Evolutionary conservation across 1,140 invertebrate genomes (phyloP).

Genomic region (Cotesia typhae): DNA sequence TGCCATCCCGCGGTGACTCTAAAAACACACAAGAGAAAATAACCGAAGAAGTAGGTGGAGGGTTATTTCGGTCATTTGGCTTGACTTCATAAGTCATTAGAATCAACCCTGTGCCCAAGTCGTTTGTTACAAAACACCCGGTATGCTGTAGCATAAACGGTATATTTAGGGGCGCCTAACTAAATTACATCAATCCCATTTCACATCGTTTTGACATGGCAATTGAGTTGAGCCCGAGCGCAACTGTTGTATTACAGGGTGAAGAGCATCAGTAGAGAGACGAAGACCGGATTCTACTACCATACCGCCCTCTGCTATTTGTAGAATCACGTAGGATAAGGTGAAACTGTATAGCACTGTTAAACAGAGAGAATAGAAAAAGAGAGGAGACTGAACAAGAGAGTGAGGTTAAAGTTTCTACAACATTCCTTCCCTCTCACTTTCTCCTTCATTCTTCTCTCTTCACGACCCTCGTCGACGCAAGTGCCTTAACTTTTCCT

Average conservation of each 20-base stretch:
- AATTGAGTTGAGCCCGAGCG: constrained; percentile 59
- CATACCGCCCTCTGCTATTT: constrained; percentile 17
- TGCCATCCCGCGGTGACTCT: constrained; percentile 9
- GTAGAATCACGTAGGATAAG: constrained; percentile 1
- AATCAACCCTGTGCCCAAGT: constrained; percentile 57
- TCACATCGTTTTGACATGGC: constrained; percentile 65
- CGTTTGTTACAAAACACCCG: constrained; percentile 52
- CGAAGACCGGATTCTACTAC: constrained; percentile 29
- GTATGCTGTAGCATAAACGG: constrained; percentile 46
- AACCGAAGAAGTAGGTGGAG: constrained; percentile 40
- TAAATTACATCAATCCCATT: constrained; percentile 67
- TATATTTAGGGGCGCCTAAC: constrained; percentile 55
- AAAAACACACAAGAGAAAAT: constrained; percentile 33
- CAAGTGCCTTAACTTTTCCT: constrained; percentile 64
- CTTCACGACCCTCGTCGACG: constrained; percentile 32
- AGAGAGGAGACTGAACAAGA: constrained; percentile 24
- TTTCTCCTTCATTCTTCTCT: constrained; percentile 4
- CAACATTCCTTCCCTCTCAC: constrained; percentile 9
- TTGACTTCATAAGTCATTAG: constrained; percentile 68
- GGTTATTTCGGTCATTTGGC: constrained; percentile 61
- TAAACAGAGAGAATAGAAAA: background rate
- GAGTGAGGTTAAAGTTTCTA: constrained; percentile 42
- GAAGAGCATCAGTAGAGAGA: constrained; percentile 16
- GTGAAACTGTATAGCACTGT: background rate
- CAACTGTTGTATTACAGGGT: constrained; percentile 56